A percentile compares a stretch with the other conserved stretches of the same genome.
Conservation (phyloP, 1,140 invertebrate genomes). For the Meteorus sp. region DNA sequence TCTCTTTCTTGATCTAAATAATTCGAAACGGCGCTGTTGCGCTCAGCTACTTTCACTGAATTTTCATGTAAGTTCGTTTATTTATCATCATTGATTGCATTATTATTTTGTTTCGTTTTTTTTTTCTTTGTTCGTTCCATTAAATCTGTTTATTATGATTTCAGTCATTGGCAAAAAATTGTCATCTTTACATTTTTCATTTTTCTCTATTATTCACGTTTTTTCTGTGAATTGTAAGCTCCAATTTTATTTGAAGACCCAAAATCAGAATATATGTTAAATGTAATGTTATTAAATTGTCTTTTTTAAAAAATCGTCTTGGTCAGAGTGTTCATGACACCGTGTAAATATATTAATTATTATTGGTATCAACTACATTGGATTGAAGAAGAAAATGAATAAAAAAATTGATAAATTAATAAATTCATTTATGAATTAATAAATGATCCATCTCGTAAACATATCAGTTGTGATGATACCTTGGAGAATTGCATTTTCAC, state of each 20-base stretch:
- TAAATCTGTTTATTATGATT: conserved; percentile 4
- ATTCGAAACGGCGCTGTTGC: conserved; percentile 5
- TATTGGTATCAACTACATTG: background rate
- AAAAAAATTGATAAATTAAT: too few species aligned
- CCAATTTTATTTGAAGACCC: too few species aligned
- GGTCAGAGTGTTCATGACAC: background rate
- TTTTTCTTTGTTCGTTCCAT: conserved; percentile 4
- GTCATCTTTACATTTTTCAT: conserved; percentile 3
- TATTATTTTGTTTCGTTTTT: conserved; percentile 1
- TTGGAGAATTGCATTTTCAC: conserved; percentile 6
- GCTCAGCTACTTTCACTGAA: conserved; percentile 20
- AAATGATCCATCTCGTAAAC: too few species aligned
- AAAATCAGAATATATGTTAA: too few species aligned
- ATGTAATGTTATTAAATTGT: too few species aligned
- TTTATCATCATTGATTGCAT: conserved; percentile 8
- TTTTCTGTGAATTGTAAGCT: too few species aligned
- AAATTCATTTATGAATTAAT: too few species aligned
- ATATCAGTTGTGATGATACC: too few species aligned
- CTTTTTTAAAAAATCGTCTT: conserved; percentile 12
- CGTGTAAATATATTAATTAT: background rate
- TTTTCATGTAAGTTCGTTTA: conserved; percentile 7
- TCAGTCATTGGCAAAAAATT: conserved; percentile 6
- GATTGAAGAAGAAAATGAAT: too few species aligned
- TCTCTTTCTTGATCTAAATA: conserved; percentile 12
- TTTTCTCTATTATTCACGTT: conserved; percentile 1